These are phyloP conservation scores for Echinops telfairi DNA, from an alignment of 2,113 vertebrate species.

Conservation along the genomic window DNA sequence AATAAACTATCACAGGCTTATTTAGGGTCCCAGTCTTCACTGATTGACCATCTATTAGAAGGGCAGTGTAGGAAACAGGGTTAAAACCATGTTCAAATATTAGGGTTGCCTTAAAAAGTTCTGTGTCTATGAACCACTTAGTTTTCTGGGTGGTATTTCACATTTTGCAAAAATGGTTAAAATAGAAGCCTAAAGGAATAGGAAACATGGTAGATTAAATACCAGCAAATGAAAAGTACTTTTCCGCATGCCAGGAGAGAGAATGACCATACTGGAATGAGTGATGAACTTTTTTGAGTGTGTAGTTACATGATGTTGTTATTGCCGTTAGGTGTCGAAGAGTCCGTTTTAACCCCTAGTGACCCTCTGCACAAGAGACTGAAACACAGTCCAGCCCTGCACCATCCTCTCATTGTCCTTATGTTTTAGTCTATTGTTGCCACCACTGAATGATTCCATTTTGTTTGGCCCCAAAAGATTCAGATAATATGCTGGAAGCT, in stretches of 20 bases:
- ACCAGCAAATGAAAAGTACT: neutral
- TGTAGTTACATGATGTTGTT: no score
- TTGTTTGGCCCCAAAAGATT: neutral
- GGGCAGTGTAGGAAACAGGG: neutral
- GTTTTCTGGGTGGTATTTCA: slow-evolving; percentile 13
- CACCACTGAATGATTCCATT: neutral
- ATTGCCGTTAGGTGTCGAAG: no score
- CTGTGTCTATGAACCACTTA: slow-evolving; percentile 49
- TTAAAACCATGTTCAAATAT: neutral
- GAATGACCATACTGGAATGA: neutral
- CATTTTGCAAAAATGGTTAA: neutral
- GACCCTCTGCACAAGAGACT: no score
- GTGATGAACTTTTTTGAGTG: neutral
- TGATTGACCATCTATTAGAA: slow-evolving; percentile 64
- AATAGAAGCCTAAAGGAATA: neutral
- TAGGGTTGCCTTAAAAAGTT: slow-evolving; percentile 28
- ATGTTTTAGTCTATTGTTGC: no score
- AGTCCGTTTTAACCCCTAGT: no score
- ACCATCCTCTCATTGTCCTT: no score
- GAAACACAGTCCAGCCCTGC: no score
- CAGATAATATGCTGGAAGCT: neutral
- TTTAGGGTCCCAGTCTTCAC: slow-evolving; percentile 68
- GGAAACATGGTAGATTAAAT: neutral
- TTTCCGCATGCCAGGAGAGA: neutral
- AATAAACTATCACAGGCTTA: slow-evolving; percentile 45